Conservation (phyloP, 2,797 vertebrate genomes). For the Spinus pinus region DNA sequence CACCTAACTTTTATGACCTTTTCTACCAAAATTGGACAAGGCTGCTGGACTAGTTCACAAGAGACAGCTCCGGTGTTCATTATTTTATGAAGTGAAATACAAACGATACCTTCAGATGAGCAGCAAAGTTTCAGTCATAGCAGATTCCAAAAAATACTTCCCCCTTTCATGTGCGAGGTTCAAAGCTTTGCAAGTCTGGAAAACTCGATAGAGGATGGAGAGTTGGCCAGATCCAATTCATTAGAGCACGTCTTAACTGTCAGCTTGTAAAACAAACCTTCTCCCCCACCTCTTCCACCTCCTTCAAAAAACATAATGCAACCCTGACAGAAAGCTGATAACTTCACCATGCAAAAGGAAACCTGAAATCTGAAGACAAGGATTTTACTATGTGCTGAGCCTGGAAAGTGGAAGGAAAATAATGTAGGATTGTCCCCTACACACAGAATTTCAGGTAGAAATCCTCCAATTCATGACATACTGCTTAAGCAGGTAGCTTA, state of each 20-base stretch:
- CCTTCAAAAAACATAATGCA: conserved; percentile 30
- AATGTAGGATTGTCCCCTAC: background rate
- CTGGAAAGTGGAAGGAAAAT: conserved; percentile 16
- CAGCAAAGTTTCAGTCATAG: conserved; percentile 58
- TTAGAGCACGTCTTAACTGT: conserved; percentile 41
- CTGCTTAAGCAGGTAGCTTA: background rate
- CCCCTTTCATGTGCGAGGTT: conserved; percentile 75
- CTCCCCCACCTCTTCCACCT: background rate
- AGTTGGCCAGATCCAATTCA: conserved; percentile 69
- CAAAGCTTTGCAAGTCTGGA: conserved; percentile 74
- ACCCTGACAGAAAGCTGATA: conserved; percentile 36
- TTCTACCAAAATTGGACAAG: conserved; percentile 71
- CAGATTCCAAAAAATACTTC: conserved; percentile 71
- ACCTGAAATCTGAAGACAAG: conserved; percentile 15
- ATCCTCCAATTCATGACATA: background rate
- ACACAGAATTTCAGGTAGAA: conserved; percentile 4
- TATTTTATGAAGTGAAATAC: conserved; percentile 70
- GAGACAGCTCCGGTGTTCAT: conserved; percentile 53
- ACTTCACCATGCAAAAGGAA: conserved; percentile 35
- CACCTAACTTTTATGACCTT: conserved; percentile 85
- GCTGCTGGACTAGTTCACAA: conserved; percentile 58
- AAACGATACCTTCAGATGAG: conserved; percentile 66
- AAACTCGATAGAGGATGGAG: conserved; percentile 52
- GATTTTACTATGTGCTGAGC: conserved; percentile 28
- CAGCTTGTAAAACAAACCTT: conserved; percentile 54